Conservation (phyloP, 2,113 vertebrate genomes). For the Archocentrus centrarchus region DNA sequence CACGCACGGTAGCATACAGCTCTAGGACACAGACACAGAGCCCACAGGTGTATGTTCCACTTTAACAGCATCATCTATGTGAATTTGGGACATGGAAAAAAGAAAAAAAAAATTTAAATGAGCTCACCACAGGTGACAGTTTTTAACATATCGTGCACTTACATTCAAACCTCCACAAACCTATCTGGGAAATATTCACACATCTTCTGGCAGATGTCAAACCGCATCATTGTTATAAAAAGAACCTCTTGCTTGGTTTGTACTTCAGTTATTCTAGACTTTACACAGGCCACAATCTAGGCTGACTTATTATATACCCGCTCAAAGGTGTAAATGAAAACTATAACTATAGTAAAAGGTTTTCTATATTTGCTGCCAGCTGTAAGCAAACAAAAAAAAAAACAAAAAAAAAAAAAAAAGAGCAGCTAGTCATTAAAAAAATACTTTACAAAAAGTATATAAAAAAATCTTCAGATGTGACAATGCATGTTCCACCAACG, state of each 20-base stretch:
- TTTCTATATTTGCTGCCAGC: conserved; percentile 59
- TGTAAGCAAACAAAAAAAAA: conserved; percentile 25
- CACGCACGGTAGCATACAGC: conserved; percentile 77
- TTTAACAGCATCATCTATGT: conserved; percentile 71
- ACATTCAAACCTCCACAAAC: conserved; percentile 65
- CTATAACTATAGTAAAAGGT: conserved; percentile 29
- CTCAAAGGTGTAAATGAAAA: conserved; percentile 46
- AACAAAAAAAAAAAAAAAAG: conserved; percentile 39
- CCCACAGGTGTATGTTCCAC: conserved; percentile 72
- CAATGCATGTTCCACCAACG: conserved; percentile 39
- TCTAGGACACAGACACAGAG: conserved; percentile 67
- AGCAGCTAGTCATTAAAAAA: conserved; percentile 45
- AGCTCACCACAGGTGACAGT: conserved; percentile 65
- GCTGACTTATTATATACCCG: conserved; percentile 31
- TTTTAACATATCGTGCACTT: conserved; percentile 64
- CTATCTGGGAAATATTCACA: conserved; percentile 49
- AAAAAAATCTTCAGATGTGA: conserved; percentile 47
- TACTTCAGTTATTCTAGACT: conserved; percentile 51
- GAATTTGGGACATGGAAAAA: conserved; percentile 59
- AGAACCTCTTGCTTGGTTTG: conserved; percentile 45
- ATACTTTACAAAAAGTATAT: conserved; percentile 37
- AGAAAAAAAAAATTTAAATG: not conserved
- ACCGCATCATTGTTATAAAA: conserved; percentile 26
- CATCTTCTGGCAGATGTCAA: conserved; percentile 56
- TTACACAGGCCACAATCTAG: conserved; percentile 53